A percentile compares a stretch with the other conserved stretches of the same genome.
Evolutionary conservation across 2,113 vertebrate species (phyloP).

Genomic region (Leiothrix lutea): DNA sequence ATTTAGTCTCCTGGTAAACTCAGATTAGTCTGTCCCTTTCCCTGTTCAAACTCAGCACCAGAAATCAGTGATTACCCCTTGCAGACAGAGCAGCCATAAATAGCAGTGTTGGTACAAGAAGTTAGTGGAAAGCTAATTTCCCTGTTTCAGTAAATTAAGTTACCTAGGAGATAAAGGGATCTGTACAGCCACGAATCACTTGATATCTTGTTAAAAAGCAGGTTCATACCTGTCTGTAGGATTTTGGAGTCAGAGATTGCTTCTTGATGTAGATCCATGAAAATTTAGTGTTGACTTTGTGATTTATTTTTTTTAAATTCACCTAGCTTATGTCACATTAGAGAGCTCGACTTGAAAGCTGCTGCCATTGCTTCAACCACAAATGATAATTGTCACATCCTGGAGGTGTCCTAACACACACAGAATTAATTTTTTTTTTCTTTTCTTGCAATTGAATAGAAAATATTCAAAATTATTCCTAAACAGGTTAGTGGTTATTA

Average conservation of each 20-base stretch:
- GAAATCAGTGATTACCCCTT: neutral
- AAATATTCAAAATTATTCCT: neutral
- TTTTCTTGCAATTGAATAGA: neutral
- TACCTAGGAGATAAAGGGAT: slow-evolving; percentile 23
- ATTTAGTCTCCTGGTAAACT: neutral
- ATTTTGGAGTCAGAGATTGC: neutral
- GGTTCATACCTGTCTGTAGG: neutral
- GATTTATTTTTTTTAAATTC: neutral
- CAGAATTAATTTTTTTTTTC: neutral
- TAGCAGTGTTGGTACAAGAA: neutral
- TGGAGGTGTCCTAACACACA: neutral
- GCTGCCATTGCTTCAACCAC: neutral
- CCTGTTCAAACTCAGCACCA: neutral
- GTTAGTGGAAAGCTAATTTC: neutral
- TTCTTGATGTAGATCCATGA: neutral
- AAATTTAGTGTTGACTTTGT: neutral
- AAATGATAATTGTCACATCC: neutral
- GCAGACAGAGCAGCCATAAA: neutral
- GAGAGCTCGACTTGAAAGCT: neutral
- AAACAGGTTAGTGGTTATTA: neutral
- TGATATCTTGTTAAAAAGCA: neutral
- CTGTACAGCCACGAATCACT: neutral
- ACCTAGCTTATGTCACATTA: neutral
- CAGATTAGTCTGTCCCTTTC: neutral
- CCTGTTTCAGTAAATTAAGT: neutral